Percentiles rank a stretch among this genome's conserved stretches.
These are phyloP conservation scores for Chondrosia reniformis DNA, from an alignment of 37 sponge, comb jelly and placozoan species.

Conservation along the genomic window DNA sequence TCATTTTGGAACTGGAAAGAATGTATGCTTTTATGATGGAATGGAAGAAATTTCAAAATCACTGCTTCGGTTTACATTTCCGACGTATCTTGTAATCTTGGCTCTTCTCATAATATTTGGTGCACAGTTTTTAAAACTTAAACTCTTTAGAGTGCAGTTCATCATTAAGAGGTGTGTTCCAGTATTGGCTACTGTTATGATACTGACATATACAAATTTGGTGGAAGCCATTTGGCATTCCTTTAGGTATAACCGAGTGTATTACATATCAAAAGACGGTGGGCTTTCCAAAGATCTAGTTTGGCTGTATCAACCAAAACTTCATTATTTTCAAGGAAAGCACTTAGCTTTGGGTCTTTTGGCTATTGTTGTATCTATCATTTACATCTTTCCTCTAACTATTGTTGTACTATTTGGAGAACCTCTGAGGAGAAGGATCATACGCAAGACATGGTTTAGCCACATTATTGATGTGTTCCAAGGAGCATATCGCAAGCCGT, in stretches of 20 bases:
- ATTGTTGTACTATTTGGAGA: not conserved
- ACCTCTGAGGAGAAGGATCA: not conserved
- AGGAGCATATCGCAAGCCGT: constrained; percentile 1
- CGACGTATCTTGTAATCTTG: not conserved
- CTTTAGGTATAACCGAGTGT: not conserved
- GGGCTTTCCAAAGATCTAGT: not conserved
- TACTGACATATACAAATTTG: constrained; percentile 2
- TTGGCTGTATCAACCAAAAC: constrained; percentile 5
- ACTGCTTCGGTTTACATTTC: not conserved
- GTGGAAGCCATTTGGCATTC: not conserved
- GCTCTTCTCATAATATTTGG: not conserved
- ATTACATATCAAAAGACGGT: too few species aligned
- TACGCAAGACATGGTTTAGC: not conserved
- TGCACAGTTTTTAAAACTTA: not conserved
- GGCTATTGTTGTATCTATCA: not conserved
- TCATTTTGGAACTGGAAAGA: not conserved
- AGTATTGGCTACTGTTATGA: constrained; percentile 19
- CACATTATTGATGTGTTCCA: constrained; percentile 11
- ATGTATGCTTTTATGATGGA: constrained; percentile 4
- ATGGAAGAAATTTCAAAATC: constrained; percentile 7
- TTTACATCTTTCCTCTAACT: not conserved
- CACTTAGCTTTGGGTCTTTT: not conserved
- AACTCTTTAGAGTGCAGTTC: not conserved
- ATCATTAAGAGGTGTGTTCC: constrained; percentile 9
- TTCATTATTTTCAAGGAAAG: not conserved